phyloP scores from a whole-genome alignment of 1,140 invertebrate genomes.

The Pygmarrhopalites habei region DNA sequence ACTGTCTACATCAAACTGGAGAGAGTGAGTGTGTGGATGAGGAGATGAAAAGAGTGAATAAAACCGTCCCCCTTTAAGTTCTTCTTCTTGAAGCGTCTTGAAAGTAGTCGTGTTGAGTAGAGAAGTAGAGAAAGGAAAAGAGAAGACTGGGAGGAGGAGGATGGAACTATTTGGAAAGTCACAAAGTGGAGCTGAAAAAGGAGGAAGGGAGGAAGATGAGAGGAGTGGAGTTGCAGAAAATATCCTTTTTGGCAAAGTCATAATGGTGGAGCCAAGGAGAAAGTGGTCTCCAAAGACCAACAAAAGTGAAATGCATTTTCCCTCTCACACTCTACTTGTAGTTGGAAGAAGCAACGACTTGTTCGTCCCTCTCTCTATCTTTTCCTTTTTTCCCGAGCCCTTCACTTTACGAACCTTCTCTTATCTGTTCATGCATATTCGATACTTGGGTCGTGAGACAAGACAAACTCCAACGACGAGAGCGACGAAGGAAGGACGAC shows the following conservation, averaged over 20 bases:
- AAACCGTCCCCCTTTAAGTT: neutral
- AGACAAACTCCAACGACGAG: neutral
- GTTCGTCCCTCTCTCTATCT: conserved; percentile 10
- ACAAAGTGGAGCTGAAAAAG: neutral
- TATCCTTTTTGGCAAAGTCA: conserved; percentile 25
- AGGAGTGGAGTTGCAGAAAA: conserved; percentile 18
- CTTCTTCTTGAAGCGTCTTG: too few species aligned
- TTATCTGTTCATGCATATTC: conserved; percentile 13
- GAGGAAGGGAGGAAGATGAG: neutral
- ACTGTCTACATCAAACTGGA: too few species aligned
- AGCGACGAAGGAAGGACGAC: neutral
- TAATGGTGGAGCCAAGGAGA: conserved; percentile 5
- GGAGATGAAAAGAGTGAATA: conserved; percentile 10
- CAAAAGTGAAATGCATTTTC: conserved; percentile 36
- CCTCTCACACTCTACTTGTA: conserved; percentile 4
- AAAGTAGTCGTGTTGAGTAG: neutral
- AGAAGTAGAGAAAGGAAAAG: conserved; percentile 19
- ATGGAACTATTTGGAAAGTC: conserved; percentile 18
- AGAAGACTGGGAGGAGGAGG: conserved; percentile 18
- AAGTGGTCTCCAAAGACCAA: conserved; percentile 37
- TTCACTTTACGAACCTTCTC: conserved; percentile 3
- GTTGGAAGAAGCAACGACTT: neutral
- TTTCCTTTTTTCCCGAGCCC: neutral
- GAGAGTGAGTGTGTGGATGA: neutral
- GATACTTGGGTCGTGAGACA: conserved; percentile 7